Base-by-base conservation (phyloP, 2,113 vertebrate genomes). In the Pithys albifrons region DNA sequence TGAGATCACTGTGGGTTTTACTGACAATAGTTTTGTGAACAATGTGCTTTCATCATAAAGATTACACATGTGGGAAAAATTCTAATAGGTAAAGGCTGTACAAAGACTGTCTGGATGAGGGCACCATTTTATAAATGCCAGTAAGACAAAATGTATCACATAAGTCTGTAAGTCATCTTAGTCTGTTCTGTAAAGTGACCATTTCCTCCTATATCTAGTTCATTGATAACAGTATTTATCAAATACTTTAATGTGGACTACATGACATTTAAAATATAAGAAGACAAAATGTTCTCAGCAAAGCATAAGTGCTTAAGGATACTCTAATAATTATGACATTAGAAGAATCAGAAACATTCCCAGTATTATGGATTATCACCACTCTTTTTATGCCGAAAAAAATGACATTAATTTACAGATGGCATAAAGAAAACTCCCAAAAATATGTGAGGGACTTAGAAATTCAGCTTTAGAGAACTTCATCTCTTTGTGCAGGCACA, bases 1-100 rank as follows among this genome's bases (percentile, higher is more conserved):
- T 81, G 28, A 49, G 49, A 51, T 73, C 28, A 1, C 3, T 0
- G 4, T 1, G 0, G 1, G 28, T 76, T 75, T 58, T 72, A 58
- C 12, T 67, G 37, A 28, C 15, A 27, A 6, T 1, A 1, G 2
- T 35, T 89, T 88, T 76, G 29, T 49, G 9, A 9, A 66, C 12
- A 8, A 22, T 24, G 7, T 2, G 1, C 2, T 85, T 39, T 84
- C 33, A 28, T 75, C 17, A 55, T 31, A 64, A 74, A 31, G 6
- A 55, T 27, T 61, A 54, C 20, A 70, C 3, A 46, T 9, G 14
- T 41, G 6, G n/a, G 5, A 69, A 72, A 43, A 65, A 11, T 20
- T n/a, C 10, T 29, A 29, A 57, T 6, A 65, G 7, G 5, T 52
- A 51, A 74, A 69, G 27, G 37, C 19, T 45, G 23, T 51, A 67